Percentiles rank a stretch among this genome's conserved stretches.
These are phyloP conservation scores for Dendrophyllia cribrosa DNA, from an alignment of 64 coral and sea anemone species.

Conservation along the genomic window DNA sequence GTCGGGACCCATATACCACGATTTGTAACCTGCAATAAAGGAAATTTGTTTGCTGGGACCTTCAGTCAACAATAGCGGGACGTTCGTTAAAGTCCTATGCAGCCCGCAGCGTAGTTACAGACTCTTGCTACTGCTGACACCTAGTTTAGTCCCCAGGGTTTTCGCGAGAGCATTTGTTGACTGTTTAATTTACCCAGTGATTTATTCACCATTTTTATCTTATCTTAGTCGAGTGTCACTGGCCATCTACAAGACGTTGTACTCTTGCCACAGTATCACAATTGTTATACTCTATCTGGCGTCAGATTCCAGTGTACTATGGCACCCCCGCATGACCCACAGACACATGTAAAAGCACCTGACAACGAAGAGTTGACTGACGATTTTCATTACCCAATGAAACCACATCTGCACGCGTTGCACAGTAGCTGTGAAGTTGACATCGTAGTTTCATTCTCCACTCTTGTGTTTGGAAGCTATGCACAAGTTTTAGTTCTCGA, in stretches of 20 bases:
- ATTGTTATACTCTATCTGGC: constrained; percentile 1
- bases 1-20: no score
- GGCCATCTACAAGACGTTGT: constrained; percentile 4
- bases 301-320: neutral
- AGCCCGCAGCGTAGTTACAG: no score
- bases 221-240: neutral
- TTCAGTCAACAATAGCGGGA: no score
- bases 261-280: constrained; percentile 29
- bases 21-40: no score
- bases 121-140: no score
- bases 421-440: constrained; percentile 13
- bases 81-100: no score
- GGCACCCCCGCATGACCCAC: neutral
- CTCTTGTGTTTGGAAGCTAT: constrained; percentile 66
- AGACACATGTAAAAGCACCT: neutral
- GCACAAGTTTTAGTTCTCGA: constrained; percentile 76
- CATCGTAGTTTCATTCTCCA: neutral
- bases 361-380: neutral
- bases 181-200: neutral
- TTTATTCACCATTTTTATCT: neutral
- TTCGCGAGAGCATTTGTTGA: no score
- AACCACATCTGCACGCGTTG: neutral
- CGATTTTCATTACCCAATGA: constrained; percentile 1
- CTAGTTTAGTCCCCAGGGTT: no score
- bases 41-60: no score